A percentile compares a stretch with the other conserved stretches of the same genome.
These are phyloP conservation scores for Pentalonia nigronervosa DNA, from an alignment of 1,140 invertebrate genomes.

Conservation along the genomic window DNA sequence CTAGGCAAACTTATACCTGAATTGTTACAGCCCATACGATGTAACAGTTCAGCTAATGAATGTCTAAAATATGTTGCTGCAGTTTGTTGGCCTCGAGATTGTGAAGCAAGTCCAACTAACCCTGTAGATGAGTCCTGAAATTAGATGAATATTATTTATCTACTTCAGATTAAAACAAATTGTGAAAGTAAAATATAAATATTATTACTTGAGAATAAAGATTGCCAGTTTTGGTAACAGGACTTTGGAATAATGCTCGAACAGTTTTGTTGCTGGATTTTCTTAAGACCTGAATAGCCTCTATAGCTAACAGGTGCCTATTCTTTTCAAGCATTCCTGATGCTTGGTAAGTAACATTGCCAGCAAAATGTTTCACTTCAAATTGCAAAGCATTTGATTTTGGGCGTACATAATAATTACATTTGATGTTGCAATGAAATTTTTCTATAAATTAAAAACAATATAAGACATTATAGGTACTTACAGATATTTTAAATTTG, in stretches of 20 bases:
- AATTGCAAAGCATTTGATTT: conserved; percentile 80
- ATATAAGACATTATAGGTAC: conserved; percentile 28
- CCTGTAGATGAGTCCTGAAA: conserved; percentile 43
- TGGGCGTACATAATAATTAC: conserved; percentile 77
- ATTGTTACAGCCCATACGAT: conserved; percentile 75
- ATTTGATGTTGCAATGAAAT: conserved; percentile 81
- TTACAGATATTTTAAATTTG: neutral
- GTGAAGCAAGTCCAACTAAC: conserved; percentile 66
- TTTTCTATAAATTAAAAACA: conserved; percentile 72
- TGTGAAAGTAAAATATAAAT: neutral
- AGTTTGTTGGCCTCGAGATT: conserved; percentile 83
- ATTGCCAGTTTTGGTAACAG: conserved; percentile 82
- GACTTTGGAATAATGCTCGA: conserved; percentile 80
- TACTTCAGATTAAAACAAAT: neutral
- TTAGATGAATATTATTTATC: conserved; percentile 22
- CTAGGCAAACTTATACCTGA: conserved; percentile 77
- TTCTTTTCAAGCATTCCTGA: conserved; percentile 85
- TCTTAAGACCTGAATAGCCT: conserved; percentile 79
- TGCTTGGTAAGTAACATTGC: conserved; percentile 80
- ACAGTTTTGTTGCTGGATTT: conserved; percentile 77
- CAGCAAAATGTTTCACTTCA: conserved; percentile 78
- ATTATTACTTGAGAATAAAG: conserved; percentile 66
- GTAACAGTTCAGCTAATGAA: conserved; percentile 83
- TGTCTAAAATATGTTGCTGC: conserved; percentile 85
- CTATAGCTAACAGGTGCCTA: conserved; percentile 80